Evolutionary conservation across 2,888 invertebrate genomes (phyloP), one percentile per base, ranked within the genome.

Genomic region (Dasysyrphus tricinctus): DNA sequence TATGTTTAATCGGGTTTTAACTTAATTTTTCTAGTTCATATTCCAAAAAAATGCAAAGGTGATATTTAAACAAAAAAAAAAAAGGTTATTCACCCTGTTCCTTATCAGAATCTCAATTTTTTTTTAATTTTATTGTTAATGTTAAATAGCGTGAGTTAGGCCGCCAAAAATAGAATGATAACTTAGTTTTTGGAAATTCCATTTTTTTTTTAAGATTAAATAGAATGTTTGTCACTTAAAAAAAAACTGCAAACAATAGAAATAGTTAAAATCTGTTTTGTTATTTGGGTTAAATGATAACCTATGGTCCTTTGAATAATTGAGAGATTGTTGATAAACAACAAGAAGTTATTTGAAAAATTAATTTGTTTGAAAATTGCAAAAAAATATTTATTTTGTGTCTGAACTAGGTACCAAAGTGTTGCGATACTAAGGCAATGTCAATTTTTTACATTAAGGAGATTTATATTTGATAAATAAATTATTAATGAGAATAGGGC

Each of bases 31-130:
- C 16, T 37, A 69, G 29, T 19, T 72, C 54, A 29, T 44, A 12
- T 72, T 56, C 9, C n/a, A n/a, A 9, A 32, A 9, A 16, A 56
- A 51, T 51, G 24, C 44, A 14, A 19, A 24, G 16, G 29, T 54
- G 29, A 44, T 19, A 8, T 42, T 16, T 14, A 11, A n/a, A n/a
- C n/a, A n/a, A n/a, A n/a, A n/a, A n/a, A n/a, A 7, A 12, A 29
- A 19, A 44, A 47, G 72, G 32, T 57, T 44, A 57, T 59, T 59
- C 32, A 57, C 57, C 72, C 34, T 44, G 0, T 11, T 11, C 2
- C 19, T 51, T 51, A 69, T 69, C 39, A 54, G n/a, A 2, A 9
- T 8, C n/a, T n/a, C n/a, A n/a, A n/a, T n/a, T n/a, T 0, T 37
- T 19, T 37, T 14, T 12, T 19, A 9, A 37, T 5, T 24, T 24